Base-by-base conservation (phyloP, 2,113 vertebrate genomes). In the Aplodontia rufa region DNA sequence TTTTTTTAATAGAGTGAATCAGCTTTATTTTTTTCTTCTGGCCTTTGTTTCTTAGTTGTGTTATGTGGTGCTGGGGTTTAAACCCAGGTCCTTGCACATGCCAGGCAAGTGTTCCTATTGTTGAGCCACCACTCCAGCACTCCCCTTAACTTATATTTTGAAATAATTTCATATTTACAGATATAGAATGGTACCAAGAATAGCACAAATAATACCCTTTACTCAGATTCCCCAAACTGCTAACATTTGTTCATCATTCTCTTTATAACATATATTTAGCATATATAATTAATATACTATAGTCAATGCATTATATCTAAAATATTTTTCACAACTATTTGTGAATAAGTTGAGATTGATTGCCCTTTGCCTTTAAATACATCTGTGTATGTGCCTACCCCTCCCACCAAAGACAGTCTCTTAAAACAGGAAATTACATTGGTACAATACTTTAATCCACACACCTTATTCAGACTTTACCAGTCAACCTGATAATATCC, bases 241-340 rank as follows among this genome's bases (percentile, higher is more conserved):
- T 94, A 93, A 45, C 40, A 94, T 93, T 94, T 94, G 11, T n/a
- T 89, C 62, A 37, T 84, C 37, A 68, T 78, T 82, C 17, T 62
- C 40, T 45, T 45, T 53, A 64, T 42, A 45, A 60, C 37, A 60
- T 72, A 28, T 71, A 69, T 90, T 91, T 7, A 30, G 8, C 86
- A 64, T 66, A 51, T 47, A 53, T 76, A 53, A 84, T 68, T 80
- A 58, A 89, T 76, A 91, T 86, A 26, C 16, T n/a, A 66, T 92
- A 81, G 3, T 37, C 3, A 83, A 30, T 53, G 62, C 79, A 74
- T 58, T 76, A 72, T 66, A 32, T 83, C 76, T 51, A 47, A 45
- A 75, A 55, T 78, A 45, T 78, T 90, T 84, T 97, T 92, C 55
- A 69, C 60, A 94, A 68, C 74, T 89, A 68, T 76, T 95, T 95